phyloP scores from a whole-genome alignment of 2,113 vertebrate genomes.

The Triplophysa dalaica region DNA sequence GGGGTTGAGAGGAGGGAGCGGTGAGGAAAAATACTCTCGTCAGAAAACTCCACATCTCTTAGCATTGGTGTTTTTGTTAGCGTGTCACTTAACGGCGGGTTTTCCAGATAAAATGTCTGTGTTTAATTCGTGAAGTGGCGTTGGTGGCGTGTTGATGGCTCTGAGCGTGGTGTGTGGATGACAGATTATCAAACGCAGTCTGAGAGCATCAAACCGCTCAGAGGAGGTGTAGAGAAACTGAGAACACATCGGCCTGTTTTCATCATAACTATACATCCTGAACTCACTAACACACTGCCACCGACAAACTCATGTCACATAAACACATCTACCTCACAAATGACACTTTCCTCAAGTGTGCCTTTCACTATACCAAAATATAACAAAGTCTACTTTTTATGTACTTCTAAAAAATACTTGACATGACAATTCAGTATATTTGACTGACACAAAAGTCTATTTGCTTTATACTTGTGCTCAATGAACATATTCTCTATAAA shows the following conservation, averaged over 20 bases:
- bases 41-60: slow-evolving; percentile 4
- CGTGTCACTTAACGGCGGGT: background rate
- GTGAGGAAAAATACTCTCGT: background rate
- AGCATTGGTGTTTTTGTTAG: slow-evolving; percentile 15
- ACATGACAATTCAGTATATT: too few relatives aligned
- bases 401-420: too few relatives aligned
- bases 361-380: too few relatives aligned
- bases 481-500: too few relatives aligned
- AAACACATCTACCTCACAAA: too few relatives aligned
- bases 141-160: slow-evolving; percentile 22
- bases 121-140: slow-evolving; percentile 45
- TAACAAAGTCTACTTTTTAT: too few relatives aligned
- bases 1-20: background rate
- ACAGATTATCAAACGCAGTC: slow-evolving; percentile 43
- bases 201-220: slow-evolving; percentile 16
- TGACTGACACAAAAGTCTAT: too few relatives aligned
- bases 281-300: background rate
- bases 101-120: slow-evolving; percentile 40
- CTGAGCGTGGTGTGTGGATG: slow-evolving; percentile 4
- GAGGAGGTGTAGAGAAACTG: background rate
- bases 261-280: background rate
- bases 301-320: too few relatives aligned
- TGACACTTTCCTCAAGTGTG: too few relatives aligned
- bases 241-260: background rate
- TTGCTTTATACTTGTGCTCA: too few relatives aligned